phyloP scores from a whole-genome alignment of 2,888 invertebrate genomes.

The Callosobruchus maculatus region DNA sequence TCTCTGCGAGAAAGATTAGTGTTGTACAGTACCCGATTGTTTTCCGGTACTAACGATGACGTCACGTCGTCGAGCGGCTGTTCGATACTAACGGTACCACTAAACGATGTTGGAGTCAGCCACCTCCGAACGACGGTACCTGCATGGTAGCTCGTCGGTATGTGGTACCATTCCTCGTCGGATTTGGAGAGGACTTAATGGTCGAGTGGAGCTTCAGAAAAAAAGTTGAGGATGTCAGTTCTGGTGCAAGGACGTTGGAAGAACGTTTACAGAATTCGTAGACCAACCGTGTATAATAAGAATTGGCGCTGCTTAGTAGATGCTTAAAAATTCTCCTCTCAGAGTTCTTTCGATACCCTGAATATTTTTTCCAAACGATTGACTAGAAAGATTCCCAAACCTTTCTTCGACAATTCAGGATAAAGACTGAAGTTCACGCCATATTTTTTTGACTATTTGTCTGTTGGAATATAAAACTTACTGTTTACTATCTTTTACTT shows the following conservation, averaged over 20 bases:
- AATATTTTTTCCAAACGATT: no score
- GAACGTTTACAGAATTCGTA: not conserved
- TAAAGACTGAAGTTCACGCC: no score
- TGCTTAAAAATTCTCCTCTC: no score
- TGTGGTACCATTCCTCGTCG: not conserved
- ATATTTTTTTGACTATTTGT: no score
- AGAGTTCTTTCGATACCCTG: no score
- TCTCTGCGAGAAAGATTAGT: not conserved
- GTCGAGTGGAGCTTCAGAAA: not conserved
- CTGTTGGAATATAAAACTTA: no score
- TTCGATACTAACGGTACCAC: conserved; percentile 24
- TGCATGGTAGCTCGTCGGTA: not conserved
- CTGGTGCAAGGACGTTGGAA: not conserved
- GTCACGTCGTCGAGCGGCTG: not conserved
- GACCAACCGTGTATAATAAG: no score
- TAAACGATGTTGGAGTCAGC: conserved; percentile 24
- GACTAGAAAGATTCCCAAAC: no score
- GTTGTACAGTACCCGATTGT: not conserved
- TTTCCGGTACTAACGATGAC: not conserved
- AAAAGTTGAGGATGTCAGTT: not conserved
- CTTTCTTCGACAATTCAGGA: no score
- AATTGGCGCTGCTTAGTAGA: no score
- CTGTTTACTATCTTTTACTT: no score
- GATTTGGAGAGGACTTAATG: not conserved
- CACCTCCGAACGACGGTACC: not conserved